phyloP scores from a whole-genome alignment of 2,888 invertebrate genomes.

The Ochlodes sylvanus region DNA sequence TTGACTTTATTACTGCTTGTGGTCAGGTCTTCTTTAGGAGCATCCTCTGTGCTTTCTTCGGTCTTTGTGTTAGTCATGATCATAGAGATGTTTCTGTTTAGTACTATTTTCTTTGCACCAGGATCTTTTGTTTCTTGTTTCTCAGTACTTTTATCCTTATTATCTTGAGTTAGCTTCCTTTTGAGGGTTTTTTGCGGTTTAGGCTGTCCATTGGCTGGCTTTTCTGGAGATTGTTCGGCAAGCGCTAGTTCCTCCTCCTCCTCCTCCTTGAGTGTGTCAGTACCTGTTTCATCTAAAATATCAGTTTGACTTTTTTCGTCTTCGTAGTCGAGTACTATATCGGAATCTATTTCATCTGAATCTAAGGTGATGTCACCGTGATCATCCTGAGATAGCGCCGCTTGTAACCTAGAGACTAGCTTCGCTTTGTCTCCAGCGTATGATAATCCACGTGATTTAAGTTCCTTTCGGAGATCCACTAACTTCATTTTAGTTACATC shows the following conservation, averaged over 20 bases:
- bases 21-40: slow-evolving; percentile 49
- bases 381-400: slow-evolving; percentile 71
- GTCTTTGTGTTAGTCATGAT: slow-evolving; percentile 52
- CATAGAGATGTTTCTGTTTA: slow-evolving; percentile 80
- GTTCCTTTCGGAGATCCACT: slow-evolving; percentile 92
- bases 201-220: slow-evolving; percentile 50
- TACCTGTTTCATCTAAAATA: slow-evolving; percentile 69
- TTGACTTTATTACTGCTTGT: slow-evolving; percentile 62
- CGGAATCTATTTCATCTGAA: slow-evolving; percentile 82
- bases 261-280: slow-evolving; percentile 73
- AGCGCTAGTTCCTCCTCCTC: slow-evolving; percentile 73
- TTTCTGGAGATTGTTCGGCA: slow-evolving; percentile 49
- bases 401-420: slow-evolving; percentile 90
- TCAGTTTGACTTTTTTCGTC: slow-evolving; percentile 79
- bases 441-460: slow-evolving; percentile 91
- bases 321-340: slow-evolving; percentile 82
- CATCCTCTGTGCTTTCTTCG: slow-evolving; percentile 51
- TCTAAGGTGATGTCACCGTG: slow-evolving; percentile 76
- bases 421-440: slow-evolving; percentile 93
- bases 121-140: slow-evolving; percentile 63
- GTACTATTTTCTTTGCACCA: slow-evolving; percentile 86
- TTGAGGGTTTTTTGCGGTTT: slow-evolving; percentile 68
- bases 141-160: slow-evolving; percentile 56
- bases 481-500: slow-evolving; percentile 87
- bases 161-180: slow-evolving; percentile 63